These are phyloP conservation scores for Odontocolon sp. DNA, from an alignment of 2,888 invertebrate species.

Conservation along the genomic window DNA sequence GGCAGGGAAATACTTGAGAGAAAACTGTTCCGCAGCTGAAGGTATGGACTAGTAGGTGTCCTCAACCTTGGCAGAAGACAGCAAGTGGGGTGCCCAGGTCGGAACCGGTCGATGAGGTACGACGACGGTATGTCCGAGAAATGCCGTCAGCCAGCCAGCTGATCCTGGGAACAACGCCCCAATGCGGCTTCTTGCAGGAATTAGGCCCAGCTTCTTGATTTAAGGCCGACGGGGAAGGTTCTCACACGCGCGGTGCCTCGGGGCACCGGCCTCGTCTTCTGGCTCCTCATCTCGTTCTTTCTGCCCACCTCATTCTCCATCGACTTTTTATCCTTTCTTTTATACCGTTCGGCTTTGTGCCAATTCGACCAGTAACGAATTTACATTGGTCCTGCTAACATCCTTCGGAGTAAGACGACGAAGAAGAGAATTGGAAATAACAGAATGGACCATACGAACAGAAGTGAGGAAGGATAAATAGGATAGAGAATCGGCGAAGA, in stretches of 20 bases:
- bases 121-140: constrained; percentile 75
- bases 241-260: constrained; percentile 72
- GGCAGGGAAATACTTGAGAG: not conserved
- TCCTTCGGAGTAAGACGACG: constrained; percentile 46
- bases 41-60: constrained; percentile 18
- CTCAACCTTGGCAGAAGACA: constrained; percentile 6
- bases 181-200: constrained; percentile 77
- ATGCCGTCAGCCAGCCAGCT: constrained; percentile 79
- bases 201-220: constrained; percentile 78
- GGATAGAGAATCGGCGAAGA: constrained; percentile 60
- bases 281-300: constrained; percentile 25
- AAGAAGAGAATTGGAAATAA: constrained; percentile 24
- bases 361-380: constrained; percentile 65
- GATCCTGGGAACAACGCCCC: constrained; percentile 80
- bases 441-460: constrained; percentile 46
- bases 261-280: constrained; percentile 52
- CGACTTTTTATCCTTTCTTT: constrained; percentile 42
- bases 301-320: constrained; percentile 21
- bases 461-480: constrained; percentile 42
- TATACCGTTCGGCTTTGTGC: constrained; percentile 59
- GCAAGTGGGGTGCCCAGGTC: constrained; percentile 51
- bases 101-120: constrained; percentile 78
- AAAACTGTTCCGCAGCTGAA: constrained; percentile 2
- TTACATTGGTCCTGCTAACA: constrained; percentile 61
- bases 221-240: constrained; percentile 75